Base-by-base conservation (phyloP, 2,888 invertebrate genomes). In the Harmothoe impar region DNA sequence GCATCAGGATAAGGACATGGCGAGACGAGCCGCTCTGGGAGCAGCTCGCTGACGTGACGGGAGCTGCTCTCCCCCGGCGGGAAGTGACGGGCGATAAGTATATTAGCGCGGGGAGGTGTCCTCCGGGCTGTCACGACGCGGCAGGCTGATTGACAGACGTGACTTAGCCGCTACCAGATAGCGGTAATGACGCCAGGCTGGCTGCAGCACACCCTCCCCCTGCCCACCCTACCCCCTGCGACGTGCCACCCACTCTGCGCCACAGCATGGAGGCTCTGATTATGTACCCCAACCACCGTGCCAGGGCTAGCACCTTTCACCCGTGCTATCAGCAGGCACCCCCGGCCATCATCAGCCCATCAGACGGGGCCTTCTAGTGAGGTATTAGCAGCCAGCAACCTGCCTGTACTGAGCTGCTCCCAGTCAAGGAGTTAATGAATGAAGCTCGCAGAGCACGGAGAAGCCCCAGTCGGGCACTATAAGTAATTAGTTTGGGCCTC, bases 401-500 rank as follows among this genome's bases (percentile, higher is more conserved):
- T 23, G 72, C 72, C 72, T 25, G 72, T 20, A 15, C 81, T 35
- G 81, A 33, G 81, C 23, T 23, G 43, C 35, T 43, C 81, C 23
- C 35, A 81, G 81, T 81, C 81, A 81, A 43, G 43, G 43, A 81
- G 81, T 43, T 33, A 81, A 81, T 81, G 81, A 81, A 81, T 81
- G 35, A 43, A 33, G 81, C 81, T 43, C 35, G 43, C n/a, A 29
- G 72, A 29, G 43, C 43, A 43, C 43, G 77, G 77, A 23, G 81
- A 35, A 15, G 33, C 35, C 35, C 81, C 43, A 43, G 23, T 17
- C 33, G 15, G n/a, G 23, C 35, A 43, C 81, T n/a, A 43, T 81
- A 81, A 81, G 81, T 81, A 81, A 81, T 81, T 81, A 81, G 81
- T 35, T 33, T 81, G 81, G 81, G 81, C 35, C 81, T 43, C 33